Base-by-base conservation (phyloP, 2,797 vertebrate genomes). In the Podarcis siculus region DNA sequence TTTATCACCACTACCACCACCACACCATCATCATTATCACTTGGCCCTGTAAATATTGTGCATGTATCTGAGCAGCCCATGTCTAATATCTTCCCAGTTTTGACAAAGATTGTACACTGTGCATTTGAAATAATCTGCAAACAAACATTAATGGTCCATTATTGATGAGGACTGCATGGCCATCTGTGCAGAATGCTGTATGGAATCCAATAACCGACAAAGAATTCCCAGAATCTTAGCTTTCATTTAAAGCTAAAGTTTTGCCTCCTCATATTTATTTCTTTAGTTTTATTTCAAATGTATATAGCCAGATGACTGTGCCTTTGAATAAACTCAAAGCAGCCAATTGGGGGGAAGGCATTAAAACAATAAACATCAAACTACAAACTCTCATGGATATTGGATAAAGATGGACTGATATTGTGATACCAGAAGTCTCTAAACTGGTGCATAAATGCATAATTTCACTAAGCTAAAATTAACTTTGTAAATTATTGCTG, bases 1-100 rank as follows among this genome's bases (percentile, higher is more conserved):
- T 3, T 55, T 4, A 55, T 55, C 49, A 55, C 10, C 42, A 39
- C 39, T 37, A 37, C 37, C 2, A 37, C 37, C 37, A 49, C 2
- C 12, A 49, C 1, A 49, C 2, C 45, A 49, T 13, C 6, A 5
- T 32, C 45, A 4, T 32, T 55, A 58, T 27, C 42, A 78, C 55
- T 76, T 66, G 64, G 45, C 45, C 10, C 55, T 91, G 86, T 45
- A 94, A 64, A 84, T 90, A 88, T 92, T 45, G 0, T 92, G 83
- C 30, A 83, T 5, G 27, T 67, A 76, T 67, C 69, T 61, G 39
- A 89, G 71, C 89, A 90, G 83, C 82, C 30, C 86, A 8, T 30
- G 83, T 23, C 32, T 80, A 88, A 5, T 58, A 2, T 79, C 87
- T 91, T 83, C 39, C 87, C 8, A 85, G 32, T n/a, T 91, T 30